Evolutionary conservation across 2,113 vertebrate species (phyloP), one percentile per base, ranked within the genome.

Genomic region (Lynx canadensis): DNA sequence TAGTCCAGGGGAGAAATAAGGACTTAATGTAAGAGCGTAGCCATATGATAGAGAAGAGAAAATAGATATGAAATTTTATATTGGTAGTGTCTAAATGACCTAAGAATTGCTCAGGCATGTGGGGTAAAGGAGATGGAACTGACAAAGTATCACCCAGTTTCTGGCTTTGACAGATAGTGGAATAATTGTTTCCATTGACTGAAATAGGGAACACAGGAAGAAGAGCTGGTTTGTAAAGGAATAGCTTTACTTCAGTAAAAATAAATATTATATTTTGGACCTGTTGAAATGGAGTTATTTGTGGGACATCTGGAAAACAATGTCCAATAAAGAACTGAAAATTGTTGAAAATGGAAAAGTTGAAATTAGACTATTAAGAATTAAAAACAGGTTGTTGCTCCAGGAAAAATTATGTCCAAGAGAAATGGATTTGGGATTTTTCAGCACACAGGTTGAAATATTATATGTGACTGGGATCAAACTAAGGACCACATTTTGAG

Each of bases 231-330:
- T 48, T 94, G 8, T 48, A 91, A 91, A 94, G 14, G 41, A 87
- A 73, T 81, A 73, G 48, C 19, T 81, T 79, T 73, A 86, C 45
- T 80, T 96, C 18, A n/a, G 31, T 91, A 96, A 94, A 81, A 1
- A 78, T 45, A 21, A 78, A 68, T 80, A 33, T 79, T 93, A 90
- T 52, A 73, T 71, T 94, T 94, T 94, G 8, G n/a, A 85, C 45
- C 69, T 38, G 55, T 31, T 78, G 71, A 90, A 84, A 79, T 71
- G 16, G n/a, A 90, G 4, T 50, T 90, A 63, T n/a, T 65, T 71
- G 57, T 31, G 33, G 19, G 14, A 85, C 16, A 68, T 84, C 21
- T 85, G 60, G 36, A 45, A 84, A 78, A 91, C 55, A 8, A 21
- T 45, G 18, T 68, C 23, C 23, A 68, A 5, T 18, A 31, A 48